Conservation (phyloP, 2,113 vertebrate species). For the Myrmecophaga tridactyla region DNA sequence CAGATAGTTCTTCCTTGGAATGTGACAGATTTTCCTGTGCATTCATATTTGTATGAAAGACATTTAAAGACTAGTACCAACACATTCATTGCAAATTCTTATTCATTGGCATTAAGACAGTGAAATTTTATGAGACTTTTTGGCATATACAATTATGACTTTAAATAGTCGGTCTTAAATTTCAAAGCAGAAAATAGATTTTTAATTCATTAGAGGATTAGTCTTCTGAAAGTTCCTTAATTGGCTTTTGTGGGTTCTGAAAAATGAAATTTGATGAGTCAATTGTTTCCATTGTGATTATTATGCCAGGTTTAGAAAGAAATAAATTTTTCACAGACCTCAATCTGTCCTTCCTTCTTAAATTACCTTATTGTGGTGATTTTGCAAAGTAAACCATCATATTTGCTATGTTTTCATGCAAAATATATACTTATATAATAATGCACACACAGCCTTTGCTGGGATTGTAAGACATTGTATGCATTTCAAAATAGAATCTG, state of each 20-base stretch:
- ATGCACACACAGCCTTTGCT: not conserved
- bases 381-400: not conserved
- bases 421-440: not conserved
- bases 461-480: not conserved
- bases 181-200: constrained; percentile 35
- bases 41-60: constrained; percentile 23
- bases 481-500: not conserved
- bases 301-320: constrained; percentile 48
- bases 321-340: constrained; percentile 26
- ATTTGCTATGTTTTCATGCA: constrained; percentile 15
- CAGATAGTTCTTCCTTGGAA: not conserved
- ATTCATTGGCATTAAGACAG: not conserved
- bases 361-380: constrained; percentile 38
- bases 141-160: constrained; percentile 12
- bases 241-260: constrained; percentile 40
- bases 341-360: constrained; percentile 12
- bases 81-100: constrained; percentile 20
- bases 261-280: constrained; percentile 50
- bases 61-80: constrained; percentile 41
- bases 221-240: constrained; percentile 33
- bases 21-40: constrained; percentile 22
- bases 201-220: constrained; percentile 28
- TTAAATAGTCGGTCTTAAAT: constrained; percentile 52
- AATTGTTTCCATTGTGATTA: constrained; percentile 38
- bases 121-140: constrained; percentile 25